Percentiles rank a stretch among this genome's conserved stretches.
Evolutionary conservation across 1,140 invertebrate species (phyloP).

Genomic region (Drosophila kepulauana): DNA sequence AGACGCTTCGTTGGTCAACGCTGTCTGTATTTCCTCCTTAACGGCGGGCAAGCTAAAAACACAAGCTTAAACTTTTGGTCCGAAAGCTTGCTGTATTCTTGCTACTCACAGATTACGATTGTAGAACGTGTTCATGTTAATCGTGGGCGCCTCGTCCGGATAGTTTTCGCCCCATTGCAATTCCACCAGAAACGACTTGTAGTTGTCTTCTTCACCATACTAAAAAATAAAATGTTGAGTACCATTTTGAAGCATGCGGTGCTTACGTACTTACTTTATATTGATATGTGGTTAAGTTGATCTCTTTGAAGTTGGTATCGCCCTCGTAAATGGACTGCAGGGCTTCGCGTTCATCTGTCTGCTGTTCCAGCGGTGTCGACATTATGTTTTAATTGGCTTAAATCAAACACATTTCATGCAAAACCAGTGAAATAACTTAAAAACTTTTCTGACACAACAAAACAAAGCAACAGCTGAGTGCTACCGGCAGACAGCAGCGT

Average conservation of each 20-base stretch:
- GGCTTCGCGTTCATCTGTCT: conserved; percentile 96
- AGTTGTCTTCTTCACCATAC: conserved; percentile 93
- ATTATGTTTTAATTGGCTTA: conserved; percentile 80
- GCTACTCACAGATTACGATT: conserved; percentile 95
- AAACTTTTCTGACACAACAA: conserved; percentile 48
- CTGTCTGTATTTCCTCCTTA: conserved; percentile 89
- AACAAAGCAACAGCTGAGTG: conserved; percentile 67
- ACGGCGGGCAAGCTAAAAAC: conserved; percentile 88
- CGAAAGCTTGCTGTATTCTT: not conserved
- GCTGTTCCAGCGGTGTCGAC: conserved; percentile 88
- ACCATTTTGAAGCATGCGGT: not conserved
- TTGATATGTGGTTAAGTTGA: conserved; percentile 92
- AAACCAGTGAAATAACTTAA: conserved; percentile 18
- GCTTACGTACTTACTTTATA: conserved; percentile 91
- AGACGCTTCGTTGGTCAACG: conserved; percentile 90
- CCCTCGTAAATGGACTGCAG: conserved; percentile 97
- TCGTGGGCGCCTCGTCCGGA: conserved; percentile 91
- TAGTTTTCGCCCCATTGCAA: conserved; percentile 94
- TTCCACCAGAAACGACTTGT: conserved; percentile 94
- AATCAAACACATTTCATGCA: conserved; percentile 16
- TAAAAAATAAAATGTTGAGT: conserved; percentile 84
- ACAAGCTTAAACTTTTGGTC: not conserved
- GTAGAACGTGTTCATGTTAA: conserved; percentile 97
- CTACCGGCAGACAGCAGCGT: conserved; percentile 18
- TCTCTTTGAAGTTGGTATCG: conserved; percentile 93